phyloP scores from a whole-genome alignment of 2,113 vertebrate species.

The Tragelaphus strepsiceros region DNA sequence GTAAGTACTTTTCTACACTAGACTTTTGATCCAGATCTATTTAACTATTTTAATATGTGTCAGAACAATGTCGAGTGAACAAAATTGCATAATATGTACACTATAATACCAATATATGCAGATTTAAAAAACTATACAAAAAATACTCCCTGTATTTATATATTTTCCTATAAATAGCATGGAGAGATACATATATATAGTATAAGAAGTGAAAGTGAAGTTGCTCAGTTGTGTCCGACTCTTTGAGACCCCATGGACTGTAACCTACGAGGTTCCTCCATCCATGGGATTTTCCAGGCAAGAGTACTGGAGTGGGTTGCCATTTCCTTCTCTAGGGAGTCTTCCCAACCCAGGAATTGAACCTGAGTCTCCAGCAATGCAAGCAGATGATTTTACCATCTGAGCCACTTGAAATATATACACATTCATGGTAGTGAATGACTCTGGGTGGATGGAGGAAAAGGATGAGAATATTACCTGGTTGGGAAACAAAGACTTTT shows the following conservation, averaged over 20 bases:
- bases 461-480: background rate
- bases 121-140: background rate
- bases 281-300: background rate
- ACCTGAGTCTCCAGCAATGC: background rate
- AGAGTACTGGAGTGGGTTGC: background rate
- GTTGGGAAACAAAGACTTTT: background rate
- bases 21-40: background rate
- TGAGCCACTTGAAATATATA: background rate
- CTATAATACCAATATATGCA: background rate
- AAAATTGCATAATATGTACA: background rate
- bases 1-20: background rate
- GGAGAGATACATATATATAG: background rate
- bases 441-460: background rate
- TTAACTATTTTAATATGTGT: background rate
- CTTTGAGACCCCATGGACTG: background rate
- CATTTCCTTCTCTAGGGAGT: background rate
- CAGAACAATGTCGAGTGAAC: background rate
- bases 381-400: background rate
- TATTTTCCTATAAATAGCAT: background rate
- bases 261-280: background rate
- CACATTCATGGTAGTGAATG: background rate
- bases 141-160: background rate
- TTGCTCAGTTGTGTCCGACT: rapidly evolving
- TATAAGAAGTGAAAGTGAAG: background rate
- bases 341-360: background rate